These are phyloP conservation scores for Chaetodon auriga DNA, from an alignment of 2,113 vertebrate genomes.

Conservation along the genomic window DNA sequence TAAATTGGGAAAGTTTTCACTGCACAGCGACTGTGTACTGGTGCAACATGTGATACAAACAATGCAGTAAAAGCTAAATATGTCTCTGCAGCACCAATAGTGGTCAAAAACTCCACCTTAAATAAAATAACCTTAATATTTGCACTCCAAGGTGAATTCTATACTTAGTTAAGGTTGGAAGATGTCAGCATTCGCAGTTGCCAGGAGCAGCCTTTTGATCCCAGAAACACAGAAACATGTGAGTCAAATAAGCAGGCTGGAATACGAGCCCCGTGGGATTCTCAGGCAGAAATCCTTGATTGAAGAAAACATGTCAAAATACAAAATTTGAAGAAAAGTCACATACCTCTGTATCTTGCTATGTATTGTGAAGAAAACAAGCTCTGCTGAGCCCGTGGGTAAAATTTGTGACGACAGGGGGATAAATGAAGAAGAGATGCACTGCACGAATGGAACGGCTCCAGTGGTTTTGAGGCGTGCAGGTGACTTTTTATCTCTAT, in stretches of 20 bases:
- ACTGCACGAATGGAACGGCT: slow-evolving; percentile 10
- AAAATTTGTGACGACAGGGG: slow-evolving; percentile 21
- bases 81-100: background rate
- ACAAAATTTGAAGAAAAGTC: slow-evolving; percentile 10
- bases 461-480: slow-evolving; percentile 36
- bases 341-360: slow-evolving; percentile 5
- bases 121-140: slow-evolving; percentile 14
- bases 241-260: slow-evolving; percentile 5
- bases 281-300: slow-evolving; percentile 8
- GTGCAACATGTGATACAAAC: background rate
- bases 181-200: slow-evolving; percentile 33
- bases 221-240: slow-evolving; percentile 5
- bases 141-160: slow-evolving; percentile 39
- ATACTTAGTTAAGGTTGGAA: slow-evolving; percentile 37
- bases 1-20: background rate
- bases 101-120: background rate
- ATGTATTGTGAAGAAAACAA: background rate
- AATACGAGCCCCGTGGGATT: slow-evolving; percentile 6
- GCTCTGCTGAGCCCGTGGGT: background rate
- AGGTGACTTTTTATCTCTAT: slow-evolving; percentile 40
- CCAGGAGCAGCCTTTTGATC: slow-evolving; percentile 10
- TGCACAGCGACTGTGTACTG: background rate
- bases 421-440: slow-evolving; percentile 36
- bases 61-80: background rate
- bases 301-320: slow-evolving; percentile 34